Evolutionary conservation across 2,113 vertebrate genomes (phyloP).

Genomic region (Malurus melanocephalus): DNA sequence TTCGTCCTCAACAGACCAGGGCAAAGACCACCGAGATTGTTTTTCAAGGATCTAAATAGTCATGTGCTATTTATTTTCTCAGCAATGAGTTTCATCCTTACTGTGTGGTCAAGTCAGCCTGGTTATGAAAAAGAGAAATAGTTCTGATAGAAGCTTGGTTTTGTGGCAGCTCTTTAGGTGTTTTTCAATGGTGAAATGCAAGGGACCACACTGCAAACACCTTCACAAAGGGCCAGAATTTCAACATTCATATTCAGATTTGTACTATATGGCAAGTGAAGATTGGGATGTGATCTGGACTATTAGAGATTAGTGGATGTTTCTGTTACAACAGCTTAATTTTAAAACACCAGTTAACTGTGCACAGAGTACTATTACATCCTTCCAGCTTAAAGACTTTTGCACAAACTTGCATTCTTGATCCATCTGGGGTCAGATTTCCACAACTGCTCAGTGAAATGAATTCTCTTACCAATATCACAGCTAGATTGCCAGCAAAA

Average conservation of each 20-base stretch:
- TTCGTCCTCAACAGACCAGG: neutral
- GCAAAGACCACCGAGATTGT: constrained; percentile 22
- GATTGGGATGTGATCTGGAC: neutral
- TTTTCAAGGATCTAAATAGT: constrained; percentile 26
- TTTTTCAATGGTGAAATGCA: neutral
- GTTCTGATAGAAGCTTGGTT: neutral
- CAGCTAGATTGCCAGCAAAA: neutral
- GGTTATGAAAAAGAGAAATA: neutral
- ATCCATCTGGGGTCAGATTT: neutral
- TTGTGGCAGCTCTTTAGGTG: neutral
- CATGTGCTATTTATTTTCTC: constrained; percentile 45
- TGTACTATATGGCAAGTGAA: neutral
- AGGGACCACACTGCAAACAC: neutral
- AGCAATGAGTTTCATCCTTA: constrained; percentile 8
- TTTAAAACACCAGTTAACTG: neutral
- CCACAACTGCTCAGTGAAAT: neutral
- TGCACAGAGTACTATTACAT: neutral
- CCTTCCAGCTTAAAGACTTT: neutral
- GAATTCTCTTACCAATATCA: neutral
- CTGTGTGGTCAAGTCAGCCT: constrained; percentile 30
- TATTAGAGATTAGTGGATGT: neutral
- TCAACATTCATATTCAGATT: neutral
- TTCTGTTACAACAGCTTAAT: neutral
- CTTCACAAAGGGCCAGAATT: neutral
- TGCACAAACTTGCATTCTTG: neutral